phyloP scores from a whole-genome alignment of 2,888 invertebrate genomes.

The Zhuqinia jingwanae region DNA sequence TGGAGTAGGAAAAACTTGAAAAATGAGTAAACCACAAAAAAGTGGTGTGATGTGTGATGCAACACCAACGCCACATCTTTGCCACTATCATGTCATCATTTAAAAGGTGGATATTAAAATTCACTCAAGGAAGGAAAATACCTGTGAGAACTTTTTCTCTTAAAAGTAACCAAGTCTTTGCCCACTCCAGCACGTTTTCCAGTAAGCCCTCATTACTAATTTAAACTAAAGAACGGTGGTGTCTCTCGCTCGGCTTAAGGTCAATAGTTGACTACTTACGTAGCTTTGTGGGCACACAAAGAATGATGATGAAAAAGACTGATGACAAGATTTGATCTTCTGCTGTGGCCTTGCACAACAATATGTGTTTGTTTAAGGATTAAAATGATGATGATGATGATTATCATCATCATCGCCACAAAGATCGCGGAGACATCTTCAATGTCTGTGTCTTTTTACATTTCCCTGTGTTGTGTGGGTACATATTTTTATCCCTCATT shows the following conservation, averaged over 20 bases:
- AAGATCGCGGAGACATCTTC: conserved; percentile 51
- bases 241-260: conserved; percentile 52
- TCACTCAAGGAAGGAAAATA: conserved; percentile 40
- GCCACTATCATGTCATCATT: conserved; percentile 41
- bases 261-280: conserved; percentile 30
- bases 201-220: conserved; percentile 55
- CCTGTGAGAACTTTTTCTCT: conserved; percentile 60
- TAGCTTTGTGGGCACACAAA: background rate
- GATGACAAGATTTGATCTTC: conserved; percentile 34
- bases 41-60: conserved; percentile 7
- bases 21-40: conserved; percentile 55
- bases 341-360: conserved; percentile 47
- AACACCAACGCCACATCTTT: conserved; percentile 35
- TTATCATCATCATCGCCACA: conserved; percentile 27
- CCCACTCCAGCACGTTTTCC: conserved; percentile 62
- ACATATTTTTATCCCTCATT: conserved; percentile 34
- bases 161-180: conserved; percentile 30
- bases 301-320: conserved; percentile 36
- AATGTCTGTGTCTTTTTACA: conserved; percentile 32
- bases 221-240: conserved; percentile 33
- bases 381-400: conserved; percentile 59
- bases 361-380: conserved; percentile 68
- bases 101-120: conserved; percentile 7
- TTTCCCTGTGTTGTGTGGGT: conserved; percentile 1
- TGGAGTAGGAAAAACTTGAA: too few species aligned